Percentiles rank a stretch among this genome's conserved stretches.
Evolutionary conservation across 2,797 vertebrate genomes (phyloP).

Genomic region (Trichosurus vulpecula): DNA sequence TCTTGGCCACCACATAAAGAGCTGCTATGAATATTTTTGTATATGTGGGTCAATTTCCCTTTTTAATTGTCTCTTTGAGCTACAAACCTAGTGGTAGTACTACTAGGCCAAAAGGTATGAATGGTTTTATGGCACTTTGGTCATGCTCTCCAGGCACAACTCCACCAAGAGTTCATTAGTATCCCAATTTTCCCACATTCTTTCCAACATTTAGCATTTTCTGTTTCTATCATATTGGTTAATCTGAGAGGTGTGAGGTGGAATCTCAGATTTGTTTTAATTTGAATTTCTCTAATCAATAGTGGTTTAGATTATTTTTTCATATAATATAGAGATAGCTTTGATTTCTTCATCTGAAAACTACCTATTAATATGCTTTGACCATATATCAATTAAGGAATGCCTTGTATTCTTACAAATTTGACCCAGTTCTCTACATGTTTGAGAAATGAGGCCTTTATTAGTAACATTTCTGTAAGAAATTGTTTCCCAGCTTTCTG

Average conservation of each 20-base stretch:
- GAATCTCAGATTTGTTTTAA: background rate
- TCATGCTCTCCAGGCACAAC: background rate
- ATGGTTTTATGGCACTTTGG: background rate
- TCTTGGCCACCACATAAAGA: background rate
- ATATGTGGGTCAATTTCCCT: background rate
- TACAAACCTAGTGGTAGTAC: background rate
- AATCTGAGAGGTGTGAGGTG: background rate
- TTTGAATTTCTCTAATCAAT: background rate
- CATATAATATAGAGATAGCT: background rate
- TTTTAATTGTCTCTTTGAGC: background rate
- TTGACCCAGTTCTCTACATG: background rate
- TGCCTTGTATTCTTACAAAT: background rate
- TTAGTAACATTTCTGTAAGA: background rate
- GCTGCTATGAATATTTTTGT: background rate
- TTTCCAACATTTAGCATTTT: background rate
- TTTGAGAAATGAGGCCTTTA: background rate
- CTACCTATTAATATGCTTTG: background rate
- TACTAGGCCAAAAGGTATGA: background rate
- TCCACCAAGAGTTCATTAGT: background rate
- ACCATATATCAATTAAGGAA: background rate
- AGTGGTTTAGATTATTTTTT: background rate
- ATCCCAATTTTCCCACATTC: background rate
- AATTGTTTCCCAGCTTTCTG: background rate
- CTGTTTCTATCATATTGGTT: background rate
- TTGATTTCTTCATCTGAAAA: background rate